These are phyloP conservation scores for Miltochrista miniata DNA, from an alignment of 2,888 invertebrate genomes.

Conservation along the genomic window DNA sequence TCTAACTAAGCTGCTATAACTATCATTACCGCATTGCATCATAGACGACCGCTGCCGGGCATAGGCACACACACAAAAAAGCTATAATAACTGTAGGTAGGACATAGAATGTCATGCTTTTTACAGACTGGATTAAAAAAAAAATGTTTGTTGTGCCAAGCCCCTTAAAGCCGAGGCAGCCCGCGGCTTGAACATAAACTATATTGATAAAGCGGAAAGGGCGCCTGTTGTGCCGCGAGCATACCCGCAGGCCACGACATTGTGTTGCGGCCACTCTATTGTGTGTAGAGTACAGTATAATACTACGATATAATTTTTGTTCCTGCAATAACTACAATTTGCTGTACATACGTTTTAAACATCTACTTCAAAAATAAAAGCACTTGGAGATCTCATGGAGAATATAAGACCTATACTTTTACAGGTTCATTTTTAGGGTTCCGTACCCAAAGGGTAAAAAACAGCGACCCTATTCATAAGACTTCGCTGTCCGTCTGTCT, in stretches of 20 bases:
- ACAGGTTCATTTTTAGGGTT: too few species aligned
- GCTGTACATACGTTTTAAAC: conserved; percentile 6
- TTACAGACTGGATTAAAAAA: conserved; percentile 5
- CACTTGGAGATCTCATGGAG: too few species aligned
- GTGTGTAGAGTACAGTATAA: conserved; percentile 33
- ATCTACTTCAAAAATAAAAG: neutral
- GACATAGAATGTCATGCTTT: neutral
- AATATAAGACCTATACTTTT: too few species aligned
- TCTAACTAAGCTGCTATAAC: too few species aligned
- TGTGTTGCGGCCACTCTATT: conserved; percentile 41
- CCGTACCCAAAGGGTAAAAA: too few species aligned
- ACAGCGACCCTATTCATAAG: too few species aligned
- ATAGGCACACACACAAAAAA: too few species aligned
- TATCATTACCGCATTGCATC: too few species aligned
- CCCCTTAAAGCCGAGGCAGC: conserved; percentile 31
- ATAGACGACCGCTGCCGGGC: too few species aligned
- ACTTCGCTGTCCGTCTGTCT: too few species aligned
- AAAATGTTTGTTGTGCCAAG: conserved; percentile 18
- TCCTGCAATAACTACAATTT: conserved; percentile 6
- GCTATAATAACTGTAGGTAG: too few species aligned
- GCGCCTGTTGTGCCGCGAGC: conserved; percentile 41
- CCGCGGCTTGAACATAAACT: conserved; percentile 58
- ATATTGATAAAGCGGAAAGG: conserved; percentile 66
- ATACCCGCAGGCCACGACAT: conserved; percentile 37
- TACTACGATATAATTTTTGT: conserved; percentile 32